phyloP scores from a whole-genome alignment of 1,140 invertebrate genomes.

The Drosophila obscura region DNA sequence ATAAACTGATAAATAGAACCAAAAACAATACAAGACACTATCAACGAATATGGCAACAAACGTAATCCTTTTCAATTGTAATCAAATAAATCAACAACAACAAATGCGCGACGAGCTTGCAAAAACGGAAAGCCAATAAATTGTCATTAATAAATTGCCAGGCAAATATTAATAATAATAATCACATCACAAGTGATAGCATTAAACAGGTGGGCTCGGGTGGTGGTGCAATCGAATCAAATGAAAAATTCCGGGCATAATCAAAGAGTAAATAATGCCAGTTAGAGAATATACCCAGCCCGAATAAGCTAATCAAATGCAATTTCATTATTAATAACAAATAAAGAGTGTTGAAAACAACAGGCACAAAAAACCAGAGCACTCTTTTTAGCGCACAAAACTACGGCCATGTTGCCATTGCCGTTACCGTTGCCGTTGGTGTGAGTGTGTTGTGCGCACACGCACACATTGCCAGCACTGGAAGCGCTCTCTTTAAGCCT shows the following conservation, averaged over 20 bases:
- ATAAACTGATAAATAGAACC: slow-evolving; percentile 16
- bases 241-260: slow-evolving; percentile 50
- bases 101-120: slow-evolving; percentile 34
- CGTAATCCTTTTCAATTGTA: slow-evolving; percentile 27
- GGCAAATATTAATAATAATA: slow-evolving; percentile 51
- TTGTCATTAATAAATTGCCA: slow-evolving; percentile 52
- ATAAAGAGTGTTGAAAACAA: slow-evolving; percentile 58
- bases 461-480: slow-evolving; percentile 21
- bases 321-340: slow-evolving; percentile 62
- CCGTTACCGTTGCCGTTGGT: neutral
- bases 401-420: slow-evolving; percentile 44
- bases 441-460: slow-evolving; percentile 40
- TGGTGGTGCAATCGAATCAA: slow-evolving; percentile 26
- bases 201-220: slow-evolving; percentile 9
- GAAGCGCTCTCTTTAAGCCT: slow-evolving; percentile 58
- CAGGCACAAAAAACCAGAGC: slow-evolving; percentile 44
- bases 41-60: slow-evolving; percentile 18
- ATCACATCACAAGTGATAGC: slow-evolving; percentile 17
- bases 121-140: slow-evolving; percentile 39
- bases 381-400: slow-evolving; percentile 54
- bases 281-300: neutral
- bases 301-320: slow-evolving; percentile 51
- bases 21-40: slow-evolving; percentile 1
- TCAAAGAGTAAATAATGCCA: slow-evolving; percentile 49
- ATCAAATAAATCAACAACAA: slow-evolving; percentile 20